Percentiles rank a stretch among this genome's conserved stretches.
phyloP scores from a whole-genome alignment of 2,888 invertebrate genomes.

The Heterodera filipjevi region DNA sequence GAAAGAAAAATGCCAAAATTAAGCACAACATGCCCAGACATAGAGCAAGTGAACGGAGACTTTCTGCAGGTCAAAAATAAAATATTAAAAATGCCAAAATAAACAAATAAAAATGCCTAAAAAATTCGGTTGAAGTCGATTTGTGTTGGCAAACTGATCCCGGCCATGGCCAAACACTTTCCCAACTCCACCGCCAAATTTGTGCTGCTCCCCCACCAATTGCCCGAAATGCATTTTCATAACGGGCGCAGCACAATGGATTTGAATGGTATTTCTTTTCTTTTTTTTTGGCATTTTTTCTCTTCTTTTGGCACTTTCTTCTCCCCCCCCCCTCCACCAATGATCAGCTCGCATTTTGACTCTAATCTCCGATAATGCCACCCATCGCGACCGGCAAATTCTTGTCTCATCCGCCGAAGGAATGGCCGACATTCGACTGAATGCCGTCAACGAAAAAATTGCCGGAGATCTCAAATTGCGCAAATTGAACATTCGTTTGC shows the following conservation, averaged over 20 bases:
- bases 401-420: constrained; percentile 62
- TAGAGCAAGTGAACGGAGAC: constrained; percentile 36
- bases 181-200: constrained; percentile 61
- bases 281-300: neutral
- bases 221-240: constrained; percentile 58
- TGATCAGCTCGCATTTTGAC: constrained; percentile 58
- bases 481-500: constrained; percentile 55
- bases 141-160: constrained; percentile 55
- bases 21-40: constrained; percentile 48
- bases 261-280: constrained; percentile 37
- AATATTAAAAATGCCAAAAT: neutral
- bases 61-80: constrained; percentile 33
- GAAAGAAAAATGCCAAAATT: neutral
- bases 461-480: constrained; percentile 56
- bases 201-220: constrained; percentile 56
- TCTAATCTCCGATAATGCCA: constrained; percentile 46
- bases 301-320: neutral
- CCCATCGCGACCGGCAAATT: constrained; percentile 46
- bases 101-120: neutral
- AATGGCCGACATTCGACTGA: constrained; percentile 55
- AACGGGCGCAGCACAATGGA: constrained; percentile 56
- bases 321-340: neutral
- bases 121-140: constrained; percentile 26
- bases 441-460: constrained; percentile 49
- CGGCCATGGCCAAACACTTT: constrained; percentile 49